Evolutionary conservation across 1,140 invertebrate genomes (phyloP).

Genomic region (Drosophila aff.): DNA sequence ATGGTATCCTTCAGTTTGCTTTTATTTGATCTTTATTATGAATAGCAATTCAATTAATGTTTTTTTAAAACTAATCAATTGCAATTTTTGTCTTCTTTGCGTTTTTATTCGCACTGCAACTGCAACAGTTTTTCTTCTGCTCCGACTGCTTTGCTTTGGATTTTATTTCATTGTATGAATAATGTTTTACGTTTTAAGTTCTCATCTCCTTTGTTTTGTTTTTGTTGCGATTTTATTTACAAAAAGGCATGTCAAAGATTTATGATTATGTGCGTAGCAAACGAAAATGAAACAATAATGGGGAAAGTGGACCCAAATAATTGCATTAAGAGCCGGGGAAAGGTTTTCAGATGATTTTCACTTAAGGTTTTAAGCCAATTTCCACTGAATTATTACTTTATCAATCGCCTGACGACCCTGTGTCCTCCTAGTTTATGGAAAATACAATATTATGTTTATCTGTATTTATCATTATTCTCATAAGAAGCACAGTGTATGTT

Average conservation of each 20-base stretch:
- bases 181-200: conserved; percentile 57
- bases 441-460: conserved; percentile 61
- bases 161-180: conserved; percentile 81
- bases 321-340: conserved; percentile 41
- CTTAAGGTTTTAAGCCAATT: conserved; percentile 52
- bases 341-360: conserved; percentile 29
- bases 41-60: conserved; percentile 70
- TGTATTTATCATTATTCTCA: conserved; percentile 65
- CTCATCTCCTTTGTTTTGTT: conserved; percentile 31
- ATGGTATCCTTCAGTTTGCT: conserved; percentile 65
- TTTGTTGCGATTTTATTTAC: conserved; percentile 71
- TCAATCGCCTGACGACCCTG: conserved; percentile 14
- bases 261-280: conserved; percentile 54
- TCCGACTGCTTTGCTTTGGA: conserved; percentile 44
- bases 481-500: conserved; percentile 77
- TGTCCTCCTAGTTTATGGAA: conserved; percentile 62
- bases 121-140: conserved; percentile 50
- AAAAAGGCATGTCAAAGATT: conserved; percentile 64
- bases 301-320: conserved; percentile 47
- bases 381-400: conserved; percentile 27
- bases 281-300: conserved; percentile 30
- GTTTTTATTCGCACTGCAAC: conserved; percentile 37
- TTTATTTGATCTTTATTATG: conserved; percentile 64
- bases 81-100: conserved; percentile 43
- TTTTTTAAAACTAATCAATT: conserved; percentile 77